Percentiles rank a stretch among this genome's conserved stretches.
Conservation (phyloP, 2,888 invertebrate genomes). For the Latheticus oryzae region DNA sequence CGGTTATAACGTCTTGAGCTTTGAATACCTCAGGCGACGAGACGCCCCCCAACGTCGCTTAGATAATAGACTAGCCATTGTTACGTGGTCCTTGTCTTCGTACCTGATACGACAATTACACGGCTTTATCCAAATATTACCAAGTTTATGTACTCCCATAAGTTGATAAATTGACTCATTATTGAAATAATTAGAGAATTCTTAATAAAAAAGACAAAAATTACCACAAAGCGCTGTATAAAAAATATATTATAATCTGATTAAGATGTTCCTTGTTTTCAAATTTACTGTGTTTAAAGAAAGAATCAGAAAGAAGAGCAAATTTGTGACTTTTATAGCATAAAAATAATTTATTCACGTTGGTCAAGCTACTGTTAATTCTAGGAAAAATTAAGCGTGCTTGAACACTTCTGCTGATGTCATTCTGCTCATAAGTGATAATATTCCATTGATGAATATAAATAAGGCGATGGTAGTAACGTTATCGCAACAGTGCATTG, state of each 20-base stretch:
- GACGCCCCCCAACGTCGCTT: constrained; percentile 37
- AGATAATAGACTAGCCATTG: constrained; percentile 42
- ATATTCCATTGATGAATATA: constrained; percentile 66
- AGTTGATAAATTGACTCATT: too few species aligned
- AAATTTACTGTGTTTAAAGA: constrained; percentile 14
- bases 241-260: constrained; percentile 9
- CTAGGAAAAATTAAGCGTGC: too few species aligned
- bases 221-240: constrained; percentile 2
- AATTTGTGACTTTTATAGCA: constrained; percentile 10
- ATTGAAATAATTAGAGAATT: too few species aligned
- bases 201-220: too few species aligned
- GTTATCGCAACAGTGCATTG: constrained; percentile 63
- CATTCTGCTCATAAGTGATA: constrained; percentile 66
- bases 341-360: constrained; percentile 30
- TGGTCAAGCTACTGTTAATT: constrained; percentile 38
- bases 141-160: constrained; percentile 24
- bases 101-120: constrained; percentile 38
- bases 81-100: constrained; percentile 39
- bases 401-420: too few species aligned
- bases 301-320: neutral
- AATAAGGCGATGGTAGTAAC: constrained; percentile 62
- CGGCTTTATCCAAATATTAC: constrained; percentile 32
- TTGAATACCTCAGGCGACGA: constrained; percentile 42
- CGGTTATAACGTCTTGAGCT: constrained; percentile 43
- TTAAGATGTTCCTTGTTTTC: constrained; percentile 1